Conservation (phyloP, 2,113 vertebrate genomes). For the Colaptes auratus region DNA sequence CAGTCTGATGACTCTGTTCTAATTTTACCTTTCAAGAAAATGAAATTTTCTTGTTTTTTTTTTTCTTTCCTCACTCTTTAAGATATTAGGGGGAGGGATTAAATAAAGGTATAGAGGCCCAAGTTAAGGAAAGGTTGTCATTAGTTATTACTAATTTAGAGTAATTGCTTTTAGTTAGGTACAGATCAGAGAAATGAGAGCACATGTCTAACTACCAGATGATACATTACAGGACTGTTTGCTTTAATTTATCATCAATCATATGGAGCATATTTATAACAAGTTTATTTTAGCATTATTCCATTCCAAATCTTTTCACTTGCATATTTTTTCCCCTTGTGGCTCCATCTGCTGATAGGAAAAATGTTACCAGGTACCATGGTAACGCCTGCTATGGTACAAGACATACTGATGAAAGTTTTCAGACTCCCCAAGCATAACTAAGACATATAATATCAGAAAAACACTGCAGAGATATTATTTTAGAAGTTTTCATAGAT, state of each 20-base stretch:
- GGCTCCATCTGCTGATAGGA: conserved; percentile 70
- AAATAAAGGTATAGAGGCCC: background rate
- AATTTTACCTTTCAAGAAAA: background rate
- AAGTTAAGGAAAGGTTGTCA: background rate
- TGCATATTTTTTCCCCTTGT: conserved; percentile 21
- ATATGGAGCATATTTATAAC: conserved; percentile 58
- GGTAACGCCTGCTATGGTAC: conserved; percentile 63
- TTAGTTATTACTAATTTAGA: background rate
- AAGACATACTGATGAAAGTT: conserved; percentile 50
- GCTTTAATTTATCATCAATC: conserved; percentile 52
- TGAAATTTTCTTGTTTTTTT: background rate
- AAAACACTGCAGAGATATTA: background rate
- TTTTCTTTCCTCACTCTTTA: background rate
- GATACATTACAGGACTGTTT: conserved; percentile 51
- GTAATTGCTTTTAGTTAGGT: conserved; percentile 34
- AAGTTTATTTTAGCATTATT: conserved; percentile 70
- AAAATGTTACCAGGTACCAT: conserved; percentile 72
- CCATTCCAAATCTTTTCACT: conserved; percentile 63
- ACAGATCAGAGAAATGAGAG: conserved; percentile 41
- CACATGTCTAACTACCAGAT: conserved; percentile 56
- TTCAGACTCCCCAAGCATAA: conserved; percentile 57
- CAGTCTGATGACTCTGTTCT: background rate
- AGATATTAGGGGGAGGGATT: background rate
- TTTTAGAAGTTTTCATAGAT: background rate
- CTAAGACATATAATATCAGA: conserved; percentile 30